Base-by-base conservation (phyloP, 2,113 vertebrate species). In the Emydura subglobosa region DNA sequence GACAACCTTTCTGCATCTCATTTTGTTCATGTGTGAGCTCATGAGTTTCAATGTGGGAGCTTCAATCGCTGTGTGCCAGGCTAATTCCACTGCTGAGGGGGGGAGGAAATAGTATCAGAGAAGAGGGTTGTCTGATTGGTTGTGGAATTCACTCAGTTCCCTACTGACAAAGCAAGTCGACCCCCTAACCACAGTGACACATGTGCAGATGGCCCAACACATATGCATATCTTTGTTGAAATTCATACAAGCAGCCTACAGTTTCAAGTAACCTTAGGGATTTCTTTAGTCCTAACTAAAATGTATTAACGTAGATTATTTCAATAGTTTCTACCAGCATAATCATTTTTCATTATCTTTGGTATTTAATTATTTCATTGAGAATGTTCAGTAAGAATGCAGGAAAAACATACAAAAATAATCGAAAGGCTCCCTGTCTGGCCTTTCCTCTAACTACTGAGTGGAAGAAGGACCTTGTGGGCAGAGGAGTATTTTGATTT, bases 1-100 rank as follows among this genome's bases (percentile, higher is more conserved):
- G 79, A 94, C 91, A 92, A 94, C 94, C 95, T 95, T 94, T 97
- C 92, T 83, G 51, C 39, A 10, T 80, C 93, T 96, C 57, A 39
- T 91, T 89, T 95, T 0, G 0, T 91, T 92, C 87, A 89, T 87
- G 90, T 72, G 91, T 72, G 86, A 74, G 89, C 84, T 93, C 2
- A 0, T 85, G 82, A 90, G 79, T 91, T 65, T 92, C 90, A 84
- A 88, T 79, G 59, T 55, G 53, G 55, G 65, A 88, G 74, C 25
- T 34, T 84, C 55, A 82, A 78, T 44, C 44, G 59, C 79, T 88
- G 24, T 80, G 59, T 93, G 83, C 68, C 82, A 91, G 53, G 79
- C 31, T 79, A 92, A 79, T 2, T 6, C 51, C 29, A 47, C 22
- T 79, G 22, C 19, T 0, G 0, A 44, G 42, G 25, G 22, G 12